Evolutionary conservation across 30 jellyfish, hydroid and myxozoan genomes (phyloP).

Genomic region (Chrysaora quinquecirrha): DNA sequence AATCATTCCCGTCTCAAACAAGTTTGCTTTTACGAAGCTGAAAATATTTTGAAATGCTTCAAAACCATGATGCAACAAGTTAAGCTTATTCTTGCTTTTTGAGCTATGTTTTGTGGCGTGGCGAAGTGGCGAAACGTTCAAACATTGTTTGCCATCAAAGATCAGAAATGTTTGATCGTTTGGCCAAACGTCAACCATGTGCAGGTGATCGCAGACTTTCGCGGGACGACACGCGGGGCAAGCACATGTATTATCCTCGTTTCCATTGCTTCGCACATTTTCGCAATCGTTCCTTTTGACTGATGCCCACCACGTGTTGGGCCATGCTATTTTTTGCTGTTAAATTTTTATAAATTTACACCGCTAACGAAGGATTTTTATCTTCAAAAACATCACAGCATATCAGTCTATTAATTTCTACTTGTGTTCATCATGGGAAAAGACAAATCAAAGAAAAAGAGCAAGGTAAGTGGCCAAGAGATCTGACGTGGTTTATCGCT

Average conservation of each 20-base stretch:
- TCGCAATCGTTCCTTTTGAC: background rate
- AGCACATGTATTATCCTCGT: background rate
- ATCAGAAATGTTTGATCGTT: too few species aligned
- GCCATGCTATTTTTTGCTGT: background rate
- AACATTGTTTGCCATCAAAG: too few species aligned
- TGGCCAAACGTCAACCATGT: too few species aligned
- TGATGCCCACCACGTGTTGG: background rate
- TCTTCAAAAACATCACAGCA: background rate
- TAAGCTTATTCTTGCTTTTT: too few species aligned
- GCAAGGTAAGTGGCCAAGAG: constrained; percentile 41
- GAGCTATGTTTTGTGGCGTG: too few species aligned
- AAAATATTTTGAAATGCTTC: too few species aligned
- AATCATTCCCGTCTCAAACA: too few species aligned
- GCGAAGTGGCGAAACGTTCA: too few species aligned
- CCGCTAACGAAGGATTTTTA: background rate
- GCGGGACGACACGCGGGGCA: background rate
- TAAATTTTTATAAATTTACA: background rate
- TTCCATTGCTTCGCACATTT: background rate
- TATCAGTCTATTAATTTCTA: background rate
- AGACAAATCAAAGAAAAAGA: constrained; percentile 64
- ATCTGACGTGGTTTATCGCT: background rate
- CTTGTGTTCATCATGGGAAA: constrained; percentile 35
- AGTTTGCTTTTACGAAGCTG: too few species aligned
- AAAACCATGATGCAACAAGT: too few species aligned
- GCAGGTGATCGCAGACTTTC: background rate